Conservation (phyloP, 2,888 invertebrate species). For the Phlogophora meticulosa region DNA sequence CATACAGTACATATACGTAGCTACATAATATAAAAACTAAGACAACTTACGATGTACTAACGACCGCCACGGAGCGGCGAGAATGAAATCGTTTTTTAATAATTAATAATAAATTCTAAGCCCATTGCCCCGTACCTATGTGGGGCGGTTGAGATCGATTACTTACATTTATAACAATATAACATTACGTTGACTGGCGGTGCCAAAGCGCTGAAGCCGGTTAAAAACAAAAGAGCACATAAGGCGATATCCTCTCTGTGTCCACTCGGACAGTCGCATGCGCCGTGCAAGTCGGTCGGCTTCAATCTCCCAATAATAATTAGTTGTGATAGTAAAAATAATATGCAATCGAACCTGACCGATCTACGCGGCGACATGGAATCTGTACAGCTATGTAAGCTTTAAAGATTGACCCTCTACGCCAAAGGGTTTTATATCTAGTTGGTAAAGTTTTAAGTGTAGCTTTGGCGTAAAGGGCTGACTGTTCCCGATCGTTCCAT, state of each 20-base stretch:
- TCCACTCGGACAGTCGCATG: constrained; percentile 46
- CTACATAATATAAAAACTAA: constrained; percentile 83
- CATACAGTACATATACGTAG: constrained; percentile 84
- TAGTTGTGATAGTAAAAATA: constrained; percentile 82
- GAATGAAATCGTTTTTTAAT: constrained; percentile 79
- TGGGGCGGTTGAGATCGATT: constrained; percentile 89
- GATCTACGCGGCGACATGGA: constrained; percentile 59
- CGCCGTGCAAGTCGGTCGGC: constrained; percentile 52
- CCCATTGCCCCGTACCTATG: constrained; percentile 80
- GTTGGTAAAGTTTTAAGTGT: constrained; percentile 32
- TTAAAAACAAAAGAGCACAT: constrained; percentile 78
- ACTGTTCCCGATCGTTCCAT: constrained; percentile 42
- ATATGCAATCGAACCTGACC: constrained; percentile 68
- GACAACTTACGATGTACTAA: constrained; percentile 86
- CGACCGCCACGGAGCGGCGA: constrained; percentile 69
- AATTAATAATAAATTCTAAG: constrained; percentile 81
- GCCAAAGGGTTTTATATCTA: constrained; percentile 36
- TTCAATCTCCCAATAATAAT: constrained; percentile 69
- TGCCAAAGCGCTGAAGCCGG: constrained; percentile 84
- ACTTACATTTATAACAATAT: constrained; percentile 81
- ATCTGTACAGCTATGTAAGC: constrained; percentile 48
- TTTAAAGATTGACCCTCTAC: constrained; percentile 44
- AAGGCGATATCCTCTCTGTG: constrained; percentile 70
- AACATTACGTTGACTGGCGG: constrained; percentile 84
- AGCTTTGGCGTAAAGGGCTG: constrained; percentile 32